These are phyloP conservation scores for Aphidius gifuensis DNA, from an alignment of 1,140 invertebrate species.

Conservation along the genomic window DNA sequence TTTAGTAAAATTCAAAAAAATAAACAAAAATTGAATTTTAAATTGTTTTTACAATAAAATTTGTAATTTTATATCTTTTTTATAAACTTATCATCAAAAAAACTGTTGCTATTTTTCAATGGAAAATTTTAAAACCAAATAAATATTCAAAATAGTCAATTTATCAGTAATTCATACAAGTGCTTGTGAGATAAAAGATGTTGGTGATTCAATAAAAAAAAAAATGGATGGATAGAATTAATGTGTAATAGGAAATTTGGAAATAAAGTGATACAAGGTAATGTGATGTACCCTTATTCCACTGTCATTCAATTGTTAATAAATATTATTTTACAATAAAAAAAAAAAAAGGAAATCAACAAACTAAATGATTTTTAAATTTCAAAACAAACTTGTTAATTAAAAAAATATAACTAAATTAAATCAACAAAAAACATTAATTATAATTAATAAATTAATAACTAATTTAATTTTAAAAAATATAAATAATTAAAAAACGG, in stretches of 20 bases:
- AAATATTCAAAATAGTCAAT: not conserved
- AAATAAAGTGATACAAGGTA: too few relatives aligned
- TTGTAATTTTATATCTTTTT: too few relatives aligned
- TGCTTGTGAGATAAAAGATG: too few relatives aligned
- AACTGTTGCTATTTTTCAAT: too few relatives aligned
- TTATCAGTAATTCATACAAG: not conserved
- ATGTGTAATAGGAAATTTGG: too few relatives aligned
- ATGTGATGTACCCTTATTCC: not conserved
- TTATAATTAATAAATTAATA: constrained; percentile 23
- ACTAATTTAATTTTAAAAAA: constrained; percentile 29
- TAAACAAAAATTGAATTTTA: not conserved
- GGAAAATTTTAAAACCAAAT: too few relatives aligned
- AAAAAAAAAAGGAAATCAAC: constrained; percentile 27
- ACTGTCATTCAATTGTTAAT: not conserved
- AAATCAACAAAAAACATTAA: constrained; percentile 9
- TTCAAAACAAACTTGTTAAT: constrained; percentile 1
- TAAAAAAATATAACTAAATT: too few relatives aligned
- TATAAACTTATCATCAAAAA: too few relatives aligned
- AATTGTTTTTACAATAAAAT: not conserved
- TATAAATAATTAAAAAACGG: constrained; percentile 29
- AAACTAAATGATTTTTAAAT: constrained; percentile 4
- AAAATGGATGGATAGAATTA: too few relatives aligned
- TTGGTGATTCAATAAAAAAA: too few relatives aligned
- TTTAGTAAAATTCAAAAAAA: too few relatives aligned
- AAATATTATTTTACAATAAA: constrained; percentile 8